Conservation (phyloP, 2,888 invertebrate species). For the Phyto melanocephala region DNA sequence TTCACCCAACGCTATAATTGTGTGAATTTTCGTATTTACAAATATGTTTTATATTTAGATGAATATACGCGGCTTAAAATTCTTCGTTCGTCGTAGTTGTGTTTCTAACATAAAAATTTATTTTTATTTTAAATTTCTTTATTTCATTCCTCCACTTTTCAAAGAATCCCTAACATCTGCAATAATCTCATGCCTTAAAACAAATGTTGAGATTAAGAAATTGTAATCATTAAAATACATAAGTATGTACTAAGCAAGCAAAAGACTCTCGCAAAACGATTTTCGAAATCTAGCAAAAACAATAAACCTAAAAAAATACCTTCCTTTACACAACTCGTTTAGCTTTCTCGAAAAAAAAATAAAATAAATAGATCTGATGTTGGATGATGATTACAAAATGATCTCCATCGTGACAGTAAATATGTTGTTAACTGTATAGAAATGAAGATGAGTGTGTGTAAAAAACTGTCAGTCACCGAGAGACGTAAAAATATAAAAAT, state of each 20-base stretch:
- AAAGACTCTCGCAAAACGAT: neutral
- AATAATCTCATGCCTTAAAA: neutral
- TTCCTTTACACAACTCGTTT: neutral
- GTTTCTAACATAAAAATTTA: too few relatives aligned
- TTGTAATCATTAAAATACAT: too few relatives aligned
- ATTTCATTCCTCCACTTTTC: neutral
- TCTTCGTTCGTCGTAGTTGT: too few relatives aligned
- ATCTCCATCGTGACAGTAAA: neutral
- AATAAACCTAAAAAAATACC: neutral
- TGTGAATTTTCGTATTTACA: too few relatives aligned
- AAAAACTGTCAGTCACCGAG: constrained; percentile 29
- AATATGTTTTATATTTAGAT: too few relatives aligned
- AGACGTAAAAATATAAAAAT: neutral
- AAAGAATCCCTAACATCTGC: neutral
- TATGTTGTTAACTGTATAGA: neutral
- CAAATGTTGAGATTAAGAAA: neutral
- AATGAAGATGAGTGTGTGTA: neutral
- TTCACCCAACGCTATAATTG: too few relatives aligned
- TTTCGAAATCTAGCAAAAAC: neutral
- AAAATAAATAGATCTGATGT: neutral
- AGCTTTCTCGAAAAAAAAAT: neutral
- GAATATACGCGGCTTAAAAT: too few relatives aligned
- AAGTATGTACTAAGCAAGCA: too few relatives aligned
- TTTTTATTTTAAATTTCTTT: neutral
- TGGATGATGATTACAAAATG: neutral